Evolutionary conservation across 2,113 vertebrate species (phyloP).

Genomic region (Malurus melanocephalus): DNA sequence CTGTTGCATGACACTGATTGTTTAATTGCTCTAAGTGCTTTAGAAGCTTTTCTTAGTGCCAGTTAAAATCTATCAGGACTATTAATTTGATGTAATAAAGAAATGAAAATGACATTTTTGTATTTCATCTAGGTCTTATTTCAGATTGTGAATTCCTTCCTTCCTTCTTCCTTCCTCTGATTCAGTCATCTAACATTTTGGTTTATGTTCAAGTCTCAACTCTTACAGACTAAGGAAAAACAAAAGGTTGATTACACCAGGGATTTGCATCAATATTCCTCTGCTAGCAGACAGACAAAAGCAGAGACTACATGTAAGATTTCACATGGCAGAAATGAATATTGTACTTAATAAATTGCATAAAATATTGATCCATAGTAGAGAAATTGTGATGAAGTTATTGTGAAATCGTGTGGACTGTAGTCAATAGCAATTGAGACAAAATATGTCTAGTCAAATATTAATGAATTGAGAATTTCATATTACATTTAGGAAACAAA

Average conservation of each 20-base stretch:
- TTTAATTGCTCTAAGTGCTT: not conserved
- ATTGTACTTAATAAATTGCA: not conserved
- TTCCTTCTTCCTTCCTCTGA: not conserved
- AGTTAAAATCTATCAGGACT: not conserved
- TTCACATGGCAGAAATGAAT: not conserved
- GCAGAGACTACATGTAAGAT: not conserved
- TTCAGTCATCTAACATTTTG: not conserved
- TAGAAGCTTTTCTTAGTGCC: not conserved
- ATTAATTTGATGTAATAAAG: not conserved
- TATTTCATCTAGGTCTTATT: not conserved
- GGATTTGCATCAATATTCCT: not conserved
- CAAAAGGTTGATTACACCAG: not conserved
- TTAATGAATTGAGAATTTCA: not conserved
- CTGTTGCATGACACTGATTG: not conserved
- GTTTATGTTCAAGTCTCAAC: not conserved
- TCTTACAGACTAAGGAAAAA: not conserved
- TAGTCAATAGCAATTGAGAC: not conserved
- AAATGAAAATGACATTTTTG: not conserved
- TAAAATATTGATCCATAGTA: not conserved
- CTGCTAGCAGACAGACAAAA: not conserved
- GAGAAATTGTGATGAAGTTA: not conserved
- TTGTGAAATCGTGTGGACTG: not conserved
- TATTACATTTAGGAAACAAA: not conserved
- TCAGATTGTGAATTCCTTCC: not conserved
- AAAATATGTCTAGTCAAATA: constrained; percentile 17